Conservation (phyloP, 2,888 invertebrate genomes). For the Sacculina carcini region DNA sequence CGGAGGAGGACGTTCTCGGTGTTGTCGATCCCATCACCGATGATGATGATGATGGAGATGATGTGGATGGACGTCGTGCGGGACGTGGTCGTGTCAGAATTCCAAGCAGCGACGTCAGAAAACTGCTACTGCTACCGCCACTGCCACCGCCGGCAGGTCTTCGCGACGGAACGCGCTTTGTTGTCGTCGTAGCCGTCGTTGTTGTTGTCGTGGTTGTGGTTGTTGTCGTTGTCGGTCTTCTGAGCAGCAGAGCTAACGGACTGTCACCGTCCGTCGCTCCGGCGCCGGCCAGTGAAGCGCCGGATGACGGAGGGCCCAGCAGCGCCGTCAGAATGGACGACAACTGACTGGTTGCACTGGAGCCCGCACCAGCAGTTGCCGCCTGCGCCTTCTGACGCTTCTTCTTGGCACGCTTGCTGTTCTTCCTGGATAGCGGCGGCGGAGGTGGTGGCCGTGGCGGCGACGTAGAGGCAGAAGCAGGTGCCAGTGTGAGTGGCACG, state of each 20-base stretch:
- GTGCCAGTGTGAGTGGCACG: not conserved
- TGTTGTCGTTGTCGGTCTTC: slow-evolving; percentile 15
- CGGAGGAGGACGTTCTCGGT: too few relatives aligned
- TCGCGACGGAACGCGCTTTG: too few relatives aligned
- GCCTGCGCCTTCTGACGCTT: not conserved
- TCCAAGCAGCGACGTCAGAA: not conserved
- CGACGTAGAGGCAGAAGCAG: not conserved
- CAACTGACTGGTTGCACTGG: not conserved
- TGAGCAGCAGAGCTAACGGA: slow-evolving; percentile 4
- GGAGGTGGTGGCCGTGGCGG: too few relatives aligned
- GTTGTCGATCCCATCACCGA: too few relatives aligned
- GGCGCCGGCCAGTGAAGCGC: too few relatives aligned
- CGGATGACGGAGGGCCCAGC: too few relatives aligned
- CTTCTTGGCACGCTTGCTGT: too few relatives aligned
- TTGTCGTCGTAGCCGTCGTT: slow-evolving; percentile 15
- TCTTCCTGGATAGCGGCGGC: too few relatives aligned
- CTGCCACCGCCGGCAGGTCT: too few relatives aligned
- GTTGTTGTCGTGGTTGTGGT: slow-evolving; percentile 22
- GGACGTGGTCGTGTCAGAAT: not conserved
- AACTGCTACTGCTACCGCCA: too few relatives aligned
- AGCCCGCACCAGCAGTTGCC: not conserved
- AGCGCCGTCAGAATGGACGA: not conserved
- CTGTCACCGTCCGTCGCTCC: not conserved
- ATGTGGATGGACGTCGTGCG: not conserved
- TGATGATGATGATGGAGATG: not conserved